These are phyloP conservation scores for Ammodytes marinus DNA, from an alignment of 2,113 vertebrate species.

Conservation along the genomic window DNA sequence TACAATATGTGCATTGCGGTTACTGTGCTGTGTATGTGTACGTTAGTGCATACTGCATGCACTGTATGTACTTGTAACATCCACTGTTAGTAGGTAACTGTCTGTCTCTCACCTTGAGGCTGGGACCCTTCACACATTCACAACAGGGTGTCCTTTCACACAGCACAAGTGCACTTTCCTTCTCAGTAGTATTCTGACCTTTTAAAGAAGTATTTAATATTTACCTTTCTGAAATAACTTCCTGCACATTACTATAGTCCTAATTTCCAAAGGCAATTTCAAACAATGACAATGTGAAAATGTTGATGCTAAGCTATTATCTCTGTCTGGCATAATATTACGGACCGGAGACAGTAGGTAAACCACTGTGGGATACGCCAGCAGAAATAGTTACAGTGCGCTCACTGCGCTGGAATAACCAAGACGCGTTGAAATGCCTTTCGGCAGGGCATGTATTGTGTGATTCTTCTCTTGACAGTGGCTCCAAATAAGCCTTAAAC, in stretches of 20 bases:
- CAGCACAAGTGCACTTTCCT: not conserved
- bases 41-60: not conserved
- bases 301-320: no score
- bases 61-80: not conserved
- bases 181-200: slow-evolving; percentile 6
- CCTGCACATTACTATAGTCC: not conserved
- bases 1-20: not conserved
- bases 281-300: no score
- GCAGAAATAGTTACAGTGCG: no score
- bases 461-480: no score
- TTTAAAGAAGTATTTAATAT: not conserved
- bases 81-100: not conserved
- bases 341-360: no score
- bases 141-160: slow-evolving; percentile 8
- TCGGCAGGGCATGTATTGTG: no score
- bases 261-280: not conserved
- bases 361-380: no score
- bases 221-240: not conserved
- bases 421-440: no score
- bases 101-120: not conserved
- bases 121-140: not conserved
- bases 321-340: no score
- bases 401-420: no score
- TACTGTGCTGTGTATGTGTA: no score
- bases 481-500: no score